Base-by-base conservation (phyloP, 2,888 invertebrate genomes). In the Bellardia pandia region DNA sequence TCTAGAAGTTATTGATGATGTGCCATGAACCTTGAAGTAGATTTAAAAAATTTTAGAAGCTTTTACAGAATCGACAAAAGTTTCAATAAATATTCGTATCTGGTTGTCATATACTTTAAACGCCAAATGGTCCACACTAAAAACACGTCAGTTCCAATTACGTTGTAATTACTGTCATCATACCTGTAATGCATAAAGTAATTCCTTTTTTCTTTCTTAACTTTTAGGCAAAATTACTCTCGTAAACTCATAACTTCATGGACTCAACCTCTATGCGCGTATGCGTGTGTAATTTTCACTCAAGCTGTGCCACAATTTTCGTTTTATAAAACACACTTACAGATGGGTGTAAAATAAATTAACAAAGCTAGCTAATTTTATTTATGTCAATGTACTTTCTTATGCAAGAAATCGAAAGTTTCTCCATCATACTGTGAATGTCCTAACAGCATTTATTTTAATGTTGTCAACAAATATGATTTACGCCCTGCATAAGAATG, bases 101-200 rank as follows among this genome's bases (percentile, higher is more conserved):
- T 7, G 45, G 45, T 45, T 45, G 45, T 45, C 9, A 45, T 11
- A 45, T 45, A 45, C 3, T 45, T 3, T 45, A 45, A 82, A 30
- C 62, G 48, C 76, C 48, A 16, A 23, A 75, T 77, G 33, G 13
- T 16, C 66, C 71, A 23, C 11, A 71, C 71, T 51, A 23, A 64
- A 75, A 69, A 37, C 9, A n/a, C 14, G n/a, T 85, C 56, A 60
- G 45, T 71, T 64, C 45, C 69, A 56, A 86, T 86, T 77, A 81
- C 76, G 30, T 72, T 72, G 53, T 72, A 86, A 77, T 86, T 86
- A 71, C 66, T 86, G 85, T 81, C 81, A 53, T 86, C 77, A 60
- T 77, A 51, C 71, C 77, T 81, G 81, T 51, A 86, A 72, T 58
- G 66, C 81, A 66, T 68, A 85, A 76, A 77, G 64, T 60, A 66